Base-by-base conservation (phyloP, 1,140 invertebrate genomes). In the Ceratina calcarata region DNA sequence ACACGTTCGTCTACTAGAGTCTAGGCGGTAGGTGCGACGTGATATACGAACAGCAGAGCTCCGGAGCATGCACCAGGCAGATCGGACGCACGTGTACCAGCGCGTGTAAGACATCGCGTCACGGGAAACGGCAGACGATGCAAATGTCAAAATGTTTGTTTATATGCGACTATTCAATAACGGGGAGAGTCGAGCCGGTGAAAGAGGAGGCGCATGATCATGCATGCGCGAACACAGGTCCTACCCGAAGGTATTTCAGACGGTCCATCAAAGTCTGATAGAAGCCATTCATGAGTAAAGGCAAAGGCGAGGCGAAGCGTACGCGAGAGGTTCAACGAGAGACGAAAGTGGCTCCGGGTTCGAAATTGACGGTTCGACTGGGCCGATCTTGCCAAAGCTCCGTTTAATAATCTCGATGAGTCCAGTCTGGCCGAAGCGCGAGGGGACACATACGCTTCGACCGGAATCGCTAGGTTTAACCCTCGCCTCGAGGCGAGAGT, bases 341-440 rank as follows among this genome's bases (percentile, higher is more conserved):
- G 84, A 62, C 71, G 70, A 65, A 85, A 85, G 83, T 71, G 82
- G 70, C 55, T 79, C 73, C 60, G 18, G 58, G 62, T 37, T 3
- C 80, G 76, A 86, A 86, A 86, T 86, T 86, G 84, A 71, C 74
- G 80, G 80, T 82, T 71, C 79, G 74, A 75, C 80, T 60, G 74
- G 71, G 62, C 70, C 82, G 82, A 82, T 85, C 84, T 82, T 79
- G 84, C 84, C 84, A 82, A 85, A 85, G 84, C 76, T 58, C 70
- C 71, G 77, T 85, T 86, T 86, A 86, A 86, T 86, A 86, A 86
- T 86, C 84, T 71, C 80, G 76, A 82, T 79, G 62, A 79, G 51
- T 67, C n/a, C 12, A 58, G 58, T 0, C 53, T 24, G 60, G 55
- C 37, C 53, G 53, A 18, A 55, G 53, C 13, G 53, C 13, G 65